A percentile compares a stretch with the other conserved stretches of the same genome.
Conservation (phyloP, 2,888 invertebrate species). For the Monopis laevigella region DNA sequence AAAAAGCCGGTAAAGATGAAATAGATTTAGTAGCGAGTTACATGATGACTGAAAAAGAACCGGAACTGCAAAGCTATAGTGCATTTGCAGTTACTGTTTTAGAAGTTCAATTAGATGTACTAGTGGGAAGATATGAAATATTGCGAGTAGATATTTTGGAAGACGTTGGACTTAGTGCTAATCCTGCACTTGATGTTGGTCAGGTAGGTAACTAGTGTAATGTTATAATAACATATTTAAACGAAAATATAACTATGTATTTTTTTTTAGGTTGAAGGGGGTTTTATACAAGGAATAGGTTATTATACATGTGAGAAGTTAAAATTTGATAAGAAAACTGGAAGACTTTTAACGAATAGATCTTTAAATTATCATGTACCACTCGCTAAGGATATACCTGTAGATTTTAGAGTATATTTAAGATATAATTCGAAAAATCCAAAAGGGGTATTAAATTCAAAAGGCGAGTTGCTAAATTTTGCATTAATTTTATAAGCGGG, state of each 20-base stretch:
- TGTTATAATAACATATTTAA: neutral
- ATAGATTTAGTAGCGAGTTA: slow-evolving; percentile 70
- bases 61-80: slow-evolving; percentile 56
- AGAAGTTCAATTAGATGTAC: slow-evolving; percentile 75
- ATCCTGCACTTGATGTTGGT: slow-evolving; percentile 73
- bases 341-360: slow-evolving; percentile 71
- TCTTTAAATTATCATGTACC: slow-evolving; percentile 79
- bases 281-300: slow-evolving; percentile 75
- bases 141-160: slow-evolving; percentile 72
- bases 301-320: slow-evolving; percentile 76
- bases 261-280: slow-evolving; percentile 70
- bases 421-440: slow-evolving; percentile 71
- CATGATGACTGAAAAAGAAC: slow-evolving; percentile 64
- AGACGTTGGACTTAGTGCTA: slow-evolving; percentile 74
- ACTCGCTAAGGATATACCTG: slow-evolving; percentile 73
- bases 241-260: neutral
- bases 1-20: slow-evolving; percentile 51
- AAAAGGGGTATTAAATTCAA: slow-evolving; percentile 72
- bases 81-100: slow-evolving; percentile 69
- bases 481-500: neutral
- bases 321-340: slow-evolving; percentile 66
- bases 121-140: slow-evolving; percentile 74
- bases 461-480: slow-evolving; percentile 69
- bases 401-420: slow-evolving; percentile 70
- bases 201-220: slow-evolving; percentile 43